These are phyloP conservation scores for Chionis minor DNA, from an alignment of 2,113 vertebrate genomes.

Conservation along the genomic window DNA sequence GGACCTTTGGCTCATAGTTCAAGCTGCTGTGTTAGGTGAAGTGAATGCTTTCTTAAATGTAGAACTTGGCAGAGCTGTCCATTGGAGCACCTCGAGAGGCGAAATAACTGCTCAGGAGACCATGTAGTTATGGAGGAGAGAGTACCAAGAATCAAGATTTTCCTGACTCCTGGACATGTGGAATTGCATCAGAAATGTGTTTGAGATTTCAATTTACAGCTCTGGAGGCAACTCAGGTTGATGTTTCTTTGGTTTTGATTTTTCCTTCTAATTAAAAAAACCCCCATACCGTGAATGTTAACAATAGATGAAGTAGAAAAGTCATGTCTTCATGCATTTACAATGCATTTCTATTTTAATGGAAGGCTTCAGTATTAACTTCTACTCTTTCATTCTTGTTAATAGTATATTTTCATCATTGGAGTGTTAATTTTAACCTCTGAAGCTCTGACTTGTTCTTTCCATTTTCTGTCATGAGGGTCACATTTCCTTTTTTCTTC, in stretches of 20 bases:
- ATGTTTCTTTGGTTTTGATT: neutral
- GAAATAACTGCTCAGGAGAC: fast-evolving
- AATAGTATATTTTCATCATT: neutral
- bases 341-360: neutral
- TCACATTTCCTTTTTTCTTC: neutral
- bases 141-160: neutral
- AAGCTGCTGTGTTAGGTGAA: neutral
- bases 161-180: neutral
- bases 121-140: neutral
- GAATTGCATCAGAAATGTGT: neutral
- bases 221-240: neutral
- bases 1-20: neutral
- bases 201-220: neutral
- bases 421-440: neutral
- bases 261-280: neutral
- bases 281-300: neutral
- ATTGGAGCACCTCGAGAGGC: fast-evolving
- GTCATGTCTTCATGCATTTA: neutral
- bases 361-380: neutral
- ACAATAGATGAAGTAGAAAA: neutral
- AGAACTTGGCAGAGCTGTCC: neutral
- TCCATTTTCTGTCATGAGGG: neutral
- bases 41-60: fast-evolving
- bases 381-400: neutral
- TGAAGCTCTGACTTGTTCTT: neutral